Base-by-base conservation (phyloP, 37 sponge, comb jelly and placozoan genomes). In the Lycopodina hypogea region DNA sequence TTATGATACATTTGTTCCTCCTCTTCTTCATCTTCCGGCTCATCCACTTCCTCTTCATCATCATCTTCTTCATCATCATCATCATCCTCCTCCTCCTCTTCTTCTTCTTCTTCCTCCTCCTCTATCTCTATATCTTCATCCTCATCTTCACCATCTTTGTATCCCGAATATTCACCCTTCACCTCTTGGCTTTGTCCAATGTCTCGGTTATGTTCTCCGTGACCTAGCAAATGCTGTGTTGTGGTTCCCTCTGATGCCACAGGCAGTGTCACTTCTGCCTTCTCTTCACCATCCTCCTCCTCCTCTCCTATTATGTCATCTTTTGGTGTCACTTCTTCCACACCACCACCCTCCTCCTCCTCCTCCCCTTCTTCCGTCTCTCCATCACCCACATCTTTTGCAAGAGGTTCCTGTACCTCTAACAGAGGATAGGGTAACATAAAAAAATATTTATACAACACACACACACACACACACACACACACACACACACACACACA, bases 81-180 rank as follows among this genome's bases (percentile, higher is more conserved):
- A 3, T 40, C 45, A 19, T 45, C 52, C 51, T 71, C 72, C 36
- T n/a, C 72, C 18, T 23, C 72, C 24, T 48, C 24, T 39, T 36
- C 51, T 40, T 6, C n/a, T 2, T 8, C 7, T 42, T 21, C 8
- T 17, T 11, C 26, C 42, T 36, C 41, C 60, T 30, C 80, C 42
- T 69, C 71, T 39, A 36, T 24, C 36, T 21, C 37, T 22, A 26
- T 56, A 17, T 53, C 80, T 36, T 34, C 70, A 3, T 1, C 70
- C 45, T 81, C 72, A 1, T 71, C 81, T 69, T 56, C 71, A n/a
- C 57, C 80, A 0, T 55, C 80, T 22, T 70, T 59, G 34, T 51
- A 3, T n/a, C 55, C 73, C 32, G 7, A 23, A 50, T 48, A 6
- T 14, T 50, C 75, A 26, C 15, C 59, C 34, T 32, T 22, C 3